Conservation (phyloP, 2,888 invertebrate genomes). For the Mylabris sibirica region DNA sequence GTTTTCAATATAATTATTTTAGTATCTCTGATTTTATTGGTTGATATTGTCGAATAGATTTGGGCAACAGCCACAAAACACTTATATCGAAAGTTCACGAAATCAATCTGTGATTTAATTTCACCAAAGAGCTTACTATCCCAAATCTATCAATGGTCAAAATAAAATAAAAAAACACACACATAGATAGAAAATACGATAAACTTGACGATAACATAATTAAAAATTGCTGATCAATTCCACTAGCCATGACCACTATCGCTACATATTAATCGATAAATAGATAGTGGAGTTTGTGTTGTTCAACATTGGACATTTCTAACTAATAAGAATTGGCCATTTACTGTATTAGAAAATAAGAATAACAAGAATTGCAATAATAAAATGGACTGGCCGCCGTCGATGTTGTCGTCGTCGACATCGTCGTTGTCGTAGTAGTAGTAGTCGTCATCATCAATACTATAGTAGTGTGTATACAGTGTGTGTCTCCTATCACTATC, state of each 20-base stretch:
- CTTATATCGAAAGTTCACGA: background rate
- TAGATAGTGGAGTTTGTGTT: background rate
- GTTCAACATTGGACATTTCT: slow-evolving; percentile 25
- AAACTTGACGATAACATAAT: background rate
- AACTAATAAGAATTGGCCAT: slow-evolving; percentile 48
- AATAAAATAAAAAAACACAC: too few species aligned
- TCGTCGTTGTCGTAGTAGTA: slow-evolving; percentile 30
- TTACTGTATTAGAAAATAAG: slow-evolving; percentile 55
- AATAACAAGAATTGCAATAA: slow-evolving; percentile 56
- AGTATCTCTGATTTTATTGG: slow-evolving; percentile 33
- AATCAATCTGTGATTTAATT: slow-evolving; percentile 12
- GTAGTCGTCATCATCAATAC: slow-evolving; percentile 55
- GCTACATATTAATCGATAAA: background rate
- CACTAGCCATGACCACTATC: background rate
- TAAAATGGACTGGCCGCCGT: slow-evolving; percentile 52
- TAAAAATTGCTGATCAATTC: slow-evolving; percentile 1
- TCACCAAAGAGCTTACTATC: background rate
- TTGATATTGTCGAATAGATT: background rate
- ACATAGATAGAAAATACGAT: background rate
- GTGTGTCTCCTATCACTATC: slow-evolving; percentile 56
- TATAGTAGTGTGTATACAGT: slow-evolving; percentile 30
- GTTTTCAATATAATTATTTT: slow-evolving; percentile 53
- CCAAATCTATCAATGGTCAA: background rate
- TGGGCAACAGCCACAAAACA: background rate
- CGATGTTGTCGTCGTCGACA: slow-evolving; percentile 33